Evolutionary conservation across 64 coral and sea anemone genomes (phyloP), one percentile per base, ranked within the genome.

Genomic region (Stylophora pistillata): DNA sequence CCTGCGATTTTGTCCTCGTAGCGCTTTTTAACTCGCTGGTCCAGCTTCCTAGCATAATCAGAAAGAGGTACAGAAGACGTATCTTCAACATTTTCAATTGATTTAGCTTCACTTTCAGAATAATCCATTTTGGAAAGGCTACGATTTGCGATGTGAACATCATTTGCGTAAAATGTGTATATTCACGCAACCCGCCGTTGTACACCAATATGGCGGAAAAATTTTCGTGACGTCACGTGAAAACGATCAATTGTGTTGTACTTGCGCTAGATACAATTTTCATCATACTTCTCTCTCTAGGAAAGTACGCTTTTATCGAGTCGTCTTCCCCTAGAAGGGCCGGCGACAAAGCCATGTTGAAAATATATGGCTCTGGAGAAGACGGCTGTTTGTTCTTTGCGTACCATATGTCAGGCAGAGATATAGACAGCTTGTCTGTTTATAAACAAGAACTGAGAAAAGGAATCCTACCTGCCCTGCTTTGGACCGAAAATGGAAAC

Each of bases 311-410:
- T 62, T 91, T 77, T 25, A 75, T 91, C 28, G 90, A 91, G 25
- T 71, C 90, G 2, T 91, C 90, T 0, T n/a, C 26, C 34, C 80
- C 80, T 83, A 73, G 80, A 15, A 85, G n/a, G 13, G 33, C 72
- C 9, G 90, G 90, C 10, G 71, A 91, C 56, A 77, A 86, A 33
- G 90, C 90, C 59, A 76, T 83, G 34, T 80, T 91, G 65, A 74
- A 55, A 13, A 73, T 87, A 10, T 86, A 80, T 28, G 90, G 81
- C n/a, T 78, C 90, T 21, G 61, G 82, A 2, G 54, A 60, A 25
- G 73, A 72, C 21, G 37, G 58, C 13, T 91, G 90, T 52, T 70
- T 91, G 34, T 66, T 37, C 58, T 78, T 91, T 23, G 53, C 61
- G 10, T 91, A 86, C 60, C 81, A 91, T 18, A 91, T 91, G 90